Evolutionary conservation across 2,797 vertebrate species (phyloP), one percentile per base, ranked within the genome.

Genomic region (Nothura maculosa): DNA sequence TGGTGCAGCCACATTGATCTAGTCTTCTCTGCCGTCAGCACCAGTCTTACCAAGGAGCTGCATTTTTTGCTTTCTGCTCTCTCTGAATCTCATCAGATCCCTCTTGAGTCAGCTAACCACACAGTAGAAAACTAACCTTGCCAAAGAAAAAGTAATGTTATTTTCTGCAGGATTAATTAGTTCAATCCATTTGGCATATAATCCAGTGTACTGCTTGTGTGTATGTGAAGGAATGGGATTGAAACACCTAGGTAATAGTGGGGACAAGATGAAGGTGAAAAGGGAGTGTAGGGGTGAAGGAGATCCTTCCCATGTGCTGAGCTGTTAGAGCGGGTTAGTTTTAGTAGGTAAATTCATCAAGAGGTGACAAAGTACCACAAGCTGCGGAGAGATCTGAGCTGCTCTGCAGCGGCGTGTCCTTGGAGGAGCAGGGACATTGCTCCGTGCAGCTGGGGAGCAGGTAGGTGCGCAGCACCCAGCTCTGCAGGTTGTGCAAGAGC

Each of bases 1-100:
- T 13, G 2, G 52, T 32, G 58, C 54, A 72, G 69, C 42, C 28
- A 11, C 20, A 0, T 3, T 15, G 18, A 42, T 78, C 67, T 67
- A 4, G 61, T 78, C 63, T 60, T 43, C 55, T 8, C 22, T 38
- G 74, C 70, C 92, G 60, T 81, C 63, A 42, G 42, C 80, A 68
- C 73, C 92, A 54, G 87, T 78, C 64, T 87, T 94, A 47, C 69
- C 42, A 24, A 76, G 62, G 79, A 93, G 55, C 76, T 89, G 76
- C 24, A 4, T 54, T 62, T 82, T 96, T 80, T 93, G 79, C 69
- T 73, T 89, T 89, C 82, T 83, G 43, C 93, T 95, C 62, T 87
- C 80, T 92, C 69, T 73, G 48, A 68, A 43, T 32, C 42, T 81
- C 7, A 80, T 8, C 91, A 87, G 42, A 54, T 30, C 76, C 89